A percentile compares a stretch with the other conserved stretches of the same genome.
These are phyloP conservation scores for Eptesicus fuscus DNA, from an alignment of 2,113 vertebrate species.

Conservation along the genomic window DNA sequence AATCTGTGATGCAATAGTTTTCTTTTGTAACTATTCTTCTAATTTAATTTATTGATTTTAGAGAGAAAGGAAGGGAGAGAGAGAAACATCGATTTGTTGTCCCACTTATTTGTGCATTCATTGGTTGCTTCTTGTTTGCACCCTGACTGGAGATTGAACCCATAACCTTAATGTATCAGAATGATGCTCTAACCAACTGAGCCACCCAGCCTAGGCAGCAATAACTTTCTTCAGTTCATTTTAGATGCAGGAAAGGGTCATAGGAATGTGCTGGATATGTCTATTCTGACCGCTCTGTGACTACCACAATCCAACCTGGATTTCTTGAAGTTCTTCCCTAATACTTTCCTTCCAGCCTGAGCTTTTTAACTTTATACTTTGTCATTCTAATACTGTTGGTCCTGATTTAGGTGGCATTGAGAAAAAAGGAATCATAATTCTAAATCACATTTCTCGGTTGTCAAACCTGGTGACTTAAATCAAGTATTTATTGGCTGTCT, in stretches of 20 bases:
- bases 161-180: neutral
- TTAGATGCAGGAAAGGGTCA: neutral
- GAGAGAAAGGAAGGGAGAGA: neutral
- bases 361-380: neutral
- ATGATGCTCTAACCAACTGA: neutral
- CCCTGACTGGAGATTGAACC: neutral
- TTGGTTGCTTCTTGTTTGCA: neutral
- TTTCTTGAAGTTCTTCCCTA: neutral
- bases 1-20: neutral
- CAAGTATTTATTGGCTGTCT: neutral
- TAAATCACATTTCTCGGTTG: constrained; percentile 41
- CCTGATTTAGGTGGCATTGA: constrained; percentile 22
- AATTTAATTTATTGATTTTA: neutral
- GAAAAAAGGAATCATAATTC: constrained; percentile 30
- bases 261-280: neutral
- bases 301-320: neutral
- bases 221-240: neutral
- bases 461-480: constrained; percentile 9
- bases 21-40: neutral
- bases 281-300: neutral
- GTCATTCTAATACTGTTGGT: constrained; percentile 7
- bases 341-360: neutral
- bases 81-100: neutral
- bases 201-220: neutral
- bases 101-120: neutral